Conservation (phyloP, 2,888 invertebrate genomes). For the Masnerella sp. region DNA sequence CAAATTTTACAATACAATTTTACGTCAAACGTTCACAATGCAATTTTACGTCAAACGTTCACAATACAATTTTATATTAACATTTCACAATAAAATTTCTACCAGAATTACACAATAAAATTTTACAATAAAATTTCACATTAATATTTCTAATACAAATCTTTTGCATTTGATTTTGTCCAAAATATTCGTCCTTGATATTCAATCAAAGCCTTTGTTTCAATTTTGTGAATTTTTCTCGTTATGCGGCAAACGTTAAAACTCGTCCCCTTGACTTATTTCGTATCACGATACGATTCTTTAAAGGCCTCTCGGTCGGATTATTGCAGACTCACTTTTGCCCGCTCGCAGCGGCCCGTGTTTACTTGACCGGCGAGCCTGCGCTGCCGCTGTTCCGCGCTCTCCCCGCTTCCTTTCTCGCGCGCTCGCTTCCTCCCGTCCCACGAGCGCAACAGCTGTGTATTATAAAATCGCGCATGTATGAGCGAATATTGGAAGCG, state of each 20-base stretch:
- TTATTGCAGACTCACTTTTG: slow-evolving; percentile 41
- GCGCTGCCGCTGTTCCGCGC: slow-evolving; percentile 26
- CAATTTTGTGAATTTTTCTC: not conserved
- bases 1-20: no score
- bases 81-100: no score
- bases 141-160: no score
- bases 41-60: no score
- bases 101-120: no score
- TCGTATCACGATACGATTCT: slow-evolving; percentile 25
- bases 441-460: slow-evolving; percentile 41
- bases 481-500: slow-evolving; percentile 42
- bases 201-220: no score
- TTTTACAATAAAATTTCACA: no score
- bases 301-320: slow-evolving; percentile 25
- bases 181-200: no score
- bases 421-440: slow-evolving; percentile 30
- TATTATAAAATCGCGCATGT: slow-evolving; percentile 46
- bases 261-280: slow-evolving; percentile 40
- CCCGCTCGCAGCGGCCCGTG: slow-evolving; percentile 21
- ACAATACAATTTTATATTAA: no score
- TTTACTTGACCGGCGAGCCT: slow-evolving; percentile 45
- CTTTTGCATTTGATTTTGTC: no score
- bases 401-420: slow-evolving; percentile 35
- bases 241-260: slow-evolving; percentile 8
- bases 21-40: no score